Conservation (phyloP, 2,888 invertebrate genomes). For the Macaria notata region DNA sequence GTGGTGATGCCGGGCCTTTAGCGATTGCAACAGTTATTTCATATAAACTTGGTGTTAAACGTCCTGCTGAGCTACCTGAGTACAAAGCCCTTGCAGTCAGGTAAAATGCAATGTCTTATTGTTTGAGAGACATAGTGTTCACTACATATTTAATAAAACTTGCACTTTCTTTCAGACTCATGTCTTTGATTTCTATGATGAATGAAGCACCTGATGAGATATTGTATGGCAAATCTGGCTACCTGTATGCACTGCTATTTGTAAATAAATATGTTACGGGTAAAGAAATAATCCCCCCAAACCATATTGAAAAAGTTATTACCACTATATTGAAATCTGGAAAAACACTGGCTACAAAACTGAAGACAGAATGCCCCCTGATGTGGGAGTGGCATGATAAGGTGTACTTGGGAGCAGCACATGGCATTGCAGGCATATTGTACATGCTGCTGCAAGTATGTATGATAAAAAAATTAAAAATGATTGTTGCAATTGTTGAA, state of each 20-base stretch:
- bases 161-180: constrained; percentile 72
- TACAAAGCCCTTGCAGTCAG: constrained; percentile 73
- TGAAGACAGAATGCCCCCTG: constrained; percentile 84
- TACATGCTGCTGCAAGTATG: constrained; percentile 90
- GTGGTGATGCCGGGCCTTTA: constrained; percentile 90
- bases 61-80: constrained; percentile 66
- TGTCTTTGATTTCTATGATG: constrained; percentile 78
- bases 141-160: too few relatives aligned
- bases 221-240: constrained; percentile 93
- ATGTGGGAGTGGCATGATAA: constrained; percentile 94
- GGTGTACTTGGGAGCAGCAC: constrained; percentile 94
- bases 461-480: constrained; percentile 9
- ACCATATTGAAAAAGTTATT: constrained; percentile 84
- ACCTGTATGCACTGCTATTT: constrained; percentile 89
- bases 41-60: constrained; percentile 72
- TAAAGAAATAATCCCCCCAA: constrained; percentile 81
- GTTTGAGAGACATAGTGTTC: too few relatives aligned
- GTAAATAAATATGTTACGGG: constrained; percentile 85
- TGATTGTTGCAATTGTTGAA: too few relatives aligned
- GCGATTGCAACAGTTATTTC: constrained; percentile 88
- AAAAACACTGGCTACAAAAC: constrained; percentile 77
- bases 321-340: constrained; percentile 84
- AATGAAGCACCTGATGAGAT: constrained; percentile 89
- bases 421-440: constrained; percentile 93
- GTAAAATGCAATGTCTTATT: constrained; percentile 47